A percentile compares a stretch with the other conserved stretches of the same genome.
These are phyloP conservation scores for Amphiura filiformis DNA, from an alignment of 35 echinoderm and acorn worm species.

Conservation along the genomic window DNA sequence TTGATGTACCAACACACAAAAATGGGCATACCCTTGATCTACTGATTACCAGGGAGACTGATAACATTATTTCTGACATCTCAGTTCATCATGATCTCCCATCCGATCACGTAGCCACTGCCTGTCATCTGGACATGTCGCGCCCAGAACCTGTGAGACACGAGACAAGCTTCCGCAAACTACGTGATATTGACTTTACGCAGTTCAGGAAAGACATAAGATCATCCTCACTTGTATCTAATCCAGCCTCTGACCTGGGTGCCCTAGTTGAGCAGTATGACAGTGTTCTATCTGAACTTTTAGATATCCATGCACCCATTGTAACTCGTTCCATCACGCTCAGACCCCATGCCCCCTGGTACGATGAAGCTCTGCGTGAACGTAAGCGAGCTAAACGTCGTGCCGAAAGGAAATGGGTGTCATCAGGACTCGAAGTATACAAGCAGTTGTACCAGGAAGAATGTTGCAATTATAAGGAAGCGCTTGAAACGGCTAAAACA, in stretches of 20 bases:
- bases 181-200: slow-evolving; percentile 22
- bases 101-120: slow-evolving; percentile 43
- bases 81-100: slow-evolving; percentile 26
- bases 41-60: slow-evolving; percentile 29
- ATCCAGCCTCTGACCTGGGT: slow-evolving; percentile 19
- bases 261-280: slow-evolving; percentile 35
- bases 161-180: background rate
- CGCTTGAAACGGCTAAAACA: slow-evolving; percentile 12
- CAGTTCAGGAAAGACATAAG: background rate
- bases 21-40: slow-evolving; percentile 59
- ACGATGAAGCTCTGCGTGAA: slow-evolving; percentile 25
- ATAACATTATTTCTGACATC: slow-evolving; percentile 36
- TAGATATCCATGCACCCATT: slow-evolving; percentile 32
- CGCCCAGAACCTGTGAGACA: slow-evolving; percentile 3
- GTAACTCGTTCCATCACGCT: background rate
- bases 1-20: slow-evolving; percentile 21
- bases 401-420: slow-evolving; percentile 13
- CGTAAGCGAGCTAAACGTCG: no score
- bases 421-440: slow-evolving; percentile 24
- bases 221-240: background rate
- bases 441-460: slow-evolving; percentile 17
- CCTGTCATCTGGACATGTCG: background rate
- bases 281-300: background rate
- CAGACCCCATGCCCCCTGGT: slow-evolving; percentile 44
- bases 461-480: background rate